Conservation (phyloP, 2,797 vertebrate species). For the Hypotaenidia philippensis region DNA sequence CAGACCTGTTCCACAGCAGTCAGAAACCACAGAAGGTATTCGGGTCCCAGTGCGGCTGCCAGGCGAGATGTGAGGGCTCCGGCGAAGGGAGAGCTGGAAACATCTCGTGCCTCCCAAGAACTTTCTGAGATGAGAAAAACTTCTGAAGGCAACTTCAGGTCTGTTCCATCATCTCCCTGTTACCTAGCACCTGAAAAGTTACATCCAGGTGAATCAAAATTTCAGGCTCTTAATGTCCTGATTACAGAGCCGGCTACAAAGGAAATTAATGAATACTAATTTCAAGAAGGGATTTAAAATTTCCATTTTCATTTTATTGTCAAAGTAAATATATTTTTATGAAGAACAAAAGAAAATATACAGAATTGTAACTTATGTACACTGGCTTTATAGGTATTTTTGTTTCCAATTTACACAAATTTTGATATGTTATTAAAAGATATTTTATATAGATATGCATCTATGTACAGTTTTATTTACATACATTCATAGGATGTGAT, state of each 20-base stretch:
- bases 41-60: not conserved
- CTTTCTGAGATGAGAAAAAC: not conserved
- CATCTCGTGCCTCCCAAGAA: accelerated
- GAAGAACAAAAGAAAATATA: conserved; percentile 93
- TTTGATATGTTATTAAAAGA: conserved; percentile 87
- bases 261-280: conserved; percentile 37
- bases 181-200: conserved; percentile 23
- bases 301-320: conserved; percentile 91
- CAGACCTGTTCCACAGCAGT: conserved; percentile 9
- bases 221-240: not conserved
- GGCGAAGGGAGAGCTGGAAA: not conserved
- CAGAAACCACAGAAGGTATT: not conserved
- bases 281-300: conserved; percentile 60
- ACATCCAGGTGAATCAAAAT: conserved; percentile 17
- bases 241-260: conserved; percentile 32
- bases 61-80: not conserved
- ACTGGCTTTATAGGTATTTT: conserved; percentile 86
- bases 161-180: not conserved
- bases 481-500: conserved; percentile 97
- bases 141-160: not conserved
- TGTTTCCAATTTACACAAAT: conserved; percentile 90
- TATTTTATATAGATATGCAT: conserved; percentile 84
- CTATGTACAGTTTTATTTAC: conserved; percentile 91
- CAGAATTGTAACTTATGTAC: conserved; percentile 93
- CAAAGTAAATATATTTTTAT: conserved; percentile 93